phyloP scores from a whole-genome alignment of 2,888 invertebrate genomes.

The Rambutsinella grinnellia region DNA sequence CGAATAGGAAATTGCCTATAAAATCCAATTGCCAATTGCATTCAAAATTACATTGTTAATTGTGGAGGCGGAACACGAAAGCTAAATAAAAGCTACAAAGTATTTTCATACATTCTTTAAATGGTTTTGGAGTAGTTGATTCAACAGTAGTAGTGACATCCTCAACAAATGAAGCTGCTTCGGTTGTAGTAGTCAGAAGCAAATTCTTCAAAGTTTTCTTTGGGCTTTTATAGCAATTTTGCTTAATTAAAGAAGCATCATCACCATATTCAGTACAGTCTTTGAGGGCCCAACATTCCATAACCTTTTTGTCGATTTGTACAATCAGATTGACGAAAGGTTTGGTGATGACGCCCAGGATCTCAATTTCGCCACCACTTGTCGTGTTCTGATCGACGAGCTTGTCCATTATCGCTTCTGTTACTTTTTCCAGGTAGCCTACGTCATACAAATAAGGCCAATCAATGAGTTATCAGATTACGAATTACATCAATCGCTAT shows the following conservation, averaged over 20 bases:
- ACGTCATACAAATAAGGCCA: constrained; percentile 1
- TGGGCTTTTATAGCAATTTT: constrained; percentile 60
- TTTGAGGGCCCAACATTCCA: constrained; percentile 69
- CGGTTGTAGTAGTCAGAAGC: too few species aligned
- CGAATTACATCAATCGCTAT: too few species aligned
- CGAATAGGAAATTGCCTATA: constrained; percentile 67
- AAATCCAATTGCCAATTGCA: not conserved
- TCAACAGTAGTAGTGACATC: too few species aligned
- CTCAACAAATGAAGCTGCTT: too few species aligned
- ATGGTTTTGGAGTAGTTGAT: not conserved
- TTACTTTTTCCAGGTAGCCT: constrained; percentile 68
- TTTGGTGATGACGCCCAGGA: constrained; percentile 70
- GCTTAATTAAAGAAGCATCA: constrained; percentile 68
- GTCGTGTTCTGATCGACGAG: constrained; percentile 64
- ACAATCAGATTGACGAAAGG: constrained; percentile 70
- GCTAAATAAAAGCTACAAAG: too few species aligned
- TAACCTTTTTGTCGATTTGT: constrained; percentile 69
- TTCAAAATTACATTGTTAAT: too few species aligned
- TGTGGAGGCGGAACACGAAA: too few species aligned
- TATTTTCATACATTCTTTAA: constrained; percentile 36
- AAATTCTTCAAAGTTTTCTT: too few species aligned
- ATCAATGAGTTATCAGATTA: too few species aligned
- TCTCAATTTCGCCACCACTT: constrained; percentile 67
- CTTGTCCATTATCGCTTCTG: constrained; percentile 68
- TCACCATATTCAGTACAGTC: constrained; percentile 66